Evolutionary conservation across 2,113 vertebrate genomes (phyloP), one percentile per base, ranked within the genome.

Genomic region (Coracopsis vasa): DNA sequence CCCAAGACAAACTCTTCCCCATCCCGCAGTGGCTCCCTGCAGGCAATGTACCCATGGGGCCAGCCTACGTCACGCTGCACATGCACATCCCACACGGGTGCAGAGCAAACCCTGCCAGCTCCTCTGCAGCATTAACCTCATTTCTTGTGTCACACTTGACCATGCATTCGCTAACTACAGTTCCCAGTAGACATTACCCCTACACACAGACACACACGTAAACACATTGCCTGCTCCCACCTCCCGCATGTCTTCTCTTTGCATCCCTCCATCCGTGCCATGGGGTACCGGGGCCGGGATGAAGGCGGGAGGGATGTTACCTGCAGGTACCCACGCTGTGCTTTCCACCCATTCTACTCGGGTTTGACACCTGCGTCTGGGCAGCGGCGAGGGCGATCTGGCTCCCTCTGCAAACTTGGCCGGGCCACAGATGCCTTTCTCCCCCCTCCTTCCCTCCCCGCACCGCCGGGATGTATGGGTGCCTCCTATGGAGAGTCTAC

Each of bases 401-500:
- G 80, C 73, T 97, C 50, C 74, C 41, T 65, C 58, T 0, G 21
- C 54, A 92, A 94, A 89, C 74, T 53, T 87, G 88, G 51, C 92
- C 11, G 25, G 64, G 83, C 61, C 90, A 66, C 92, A 90, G 86
- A 74, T 73, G 80, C 62, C 33, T 64, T 73, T 18, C 39, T 44
- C 28, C 28, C 78, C 33, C 27, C 15, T 15, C n/a, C 37, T 92
- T 45, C 48, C 56, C 80, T 87, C 45, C 56, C 86, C 2, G 0
- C 83, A 72, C 60, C 3, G 90, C 71, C 2, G 6, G 75, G 77
- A 95, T 93, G 67, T 94, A 25, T 73, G 92, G 88, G 61, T 94
- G 87, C 85, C 95, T 97, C 96, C 97, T 87, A 94, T 71, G 79
- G 93, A 88, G 95, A 92, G 56, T 92, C 97, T 91, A 78, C 83